Evolutionary conservation across 2,797 vertebrate species (phyloP).

Genomic region (Paratrypauchen microcephalus): DNA sequence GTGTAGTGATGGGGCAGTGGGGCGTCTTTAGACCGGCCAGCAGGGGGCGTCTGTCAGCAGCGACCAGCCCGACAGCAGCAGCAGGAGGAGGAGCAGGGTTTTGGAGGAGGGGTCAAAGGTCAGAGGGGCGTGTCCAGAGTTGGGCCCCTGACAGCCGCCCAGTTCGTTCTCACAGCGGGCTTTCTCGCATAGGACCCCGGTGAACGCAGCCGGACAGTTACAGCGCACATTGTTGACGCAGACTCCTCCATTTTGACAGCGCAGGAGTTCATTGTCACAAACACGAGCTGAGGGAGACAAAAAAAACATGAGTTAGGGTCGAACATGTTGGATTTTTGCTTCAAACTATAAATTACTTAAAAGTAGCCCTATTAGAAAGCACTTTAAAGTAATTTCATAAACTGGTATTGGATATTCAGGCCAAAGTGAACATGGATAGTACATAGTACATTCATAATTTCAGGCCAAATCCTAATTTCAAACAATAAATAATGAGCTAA

Average conservation of each 20-base stretch:
- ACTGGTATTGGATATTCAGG: neutral
- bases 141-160: constrained; percentile 77
- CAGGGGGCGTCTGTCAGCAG: constrained; percentile 68
- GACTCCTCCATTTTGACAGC: constrained; percentile 93
- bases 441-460: neutral
- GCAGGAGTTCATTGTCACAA: constrained; percentile 93
- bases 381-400: neutral
- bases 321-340: constrained; percentile 1
- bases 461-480: neutral
- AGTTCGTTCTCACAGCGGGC: constrained; percentile 83
- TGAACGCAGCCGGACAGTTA: constrained; percentile 84
- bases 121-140: constrained; percentile 65
- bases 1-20: neutral
- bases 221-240: constrained; percentile 91
- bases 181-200: constrained; percentile 92
- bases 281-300: constrained; percentile 83
- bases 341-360: neutral
- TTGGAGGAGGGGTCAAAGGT: constrained; percentile 21
- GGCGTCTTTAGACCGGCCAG: constrained; percentile 73
- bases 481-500: neutral
- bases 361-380: neutral
- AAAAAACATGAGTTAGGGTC: constrained; percentile 50
- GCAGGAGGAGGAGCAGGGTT: neutral
- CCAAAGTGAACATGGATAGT: neutral
- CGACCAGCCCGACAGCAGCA: constrained; percentile 55